Evolutionary conservation across 1,140 invertebrate genomes (phyloP).

Genomic region (Venturia canescens): DNA sequence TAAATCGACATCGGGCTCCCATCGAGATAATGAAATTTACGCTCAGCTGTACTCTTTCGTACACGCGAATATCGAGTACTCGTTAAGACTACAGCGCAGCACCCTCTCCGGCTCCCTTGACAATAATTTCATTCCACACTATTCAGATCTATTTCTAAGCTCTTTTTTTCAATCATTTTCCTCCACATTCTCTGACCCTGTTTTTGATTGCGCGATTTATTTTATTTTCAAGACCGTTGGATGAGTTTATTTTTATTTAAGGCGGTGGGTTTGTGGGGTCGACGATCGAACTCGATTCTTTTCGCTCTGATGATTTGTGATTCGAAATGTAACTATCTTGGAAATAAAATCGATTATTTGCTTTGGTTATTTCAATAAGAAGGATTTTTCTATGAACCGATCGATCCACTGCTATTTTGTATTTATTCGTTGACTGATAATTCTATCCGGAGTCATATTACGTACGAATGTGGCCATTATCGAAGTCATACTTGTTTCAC

Average conservation of each 20-base stretch:
- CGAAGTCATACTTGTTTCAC: conserved; percentile 1
- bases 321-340: no score
- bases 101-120: background rate
- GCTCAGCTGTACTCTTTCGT: background rate
- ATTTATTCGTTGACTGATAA: background rate
- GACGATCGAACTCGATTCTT: no score
- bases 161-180: no score
- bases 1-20: conserved; percentile 17
- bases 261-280: no score
- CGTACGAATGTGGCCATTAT: conserved; percentile 1
- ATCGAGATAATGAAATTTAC: conserved; percentile 44
- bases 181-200: background rate
- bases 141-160: background rate
- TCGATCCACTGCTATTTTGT: background rate
- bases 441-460: background rate
- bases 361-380: no score
- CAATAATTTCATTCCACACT: background rate
- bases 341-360: no score
- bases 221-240: background rate
- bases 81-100: conserved; percentile 12
- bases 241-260: background rate
- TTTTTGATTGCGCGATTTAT: no score
- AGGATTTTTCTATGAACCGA: background rate
- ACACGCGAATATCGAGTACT: conserved; percentile 28
- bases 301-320: no score